These are phyloP conservation scores for Phoxinus phoxinus DNA, from an alignment of 2,113 vertebrate species.

Conservation along the genomic window DNA sequence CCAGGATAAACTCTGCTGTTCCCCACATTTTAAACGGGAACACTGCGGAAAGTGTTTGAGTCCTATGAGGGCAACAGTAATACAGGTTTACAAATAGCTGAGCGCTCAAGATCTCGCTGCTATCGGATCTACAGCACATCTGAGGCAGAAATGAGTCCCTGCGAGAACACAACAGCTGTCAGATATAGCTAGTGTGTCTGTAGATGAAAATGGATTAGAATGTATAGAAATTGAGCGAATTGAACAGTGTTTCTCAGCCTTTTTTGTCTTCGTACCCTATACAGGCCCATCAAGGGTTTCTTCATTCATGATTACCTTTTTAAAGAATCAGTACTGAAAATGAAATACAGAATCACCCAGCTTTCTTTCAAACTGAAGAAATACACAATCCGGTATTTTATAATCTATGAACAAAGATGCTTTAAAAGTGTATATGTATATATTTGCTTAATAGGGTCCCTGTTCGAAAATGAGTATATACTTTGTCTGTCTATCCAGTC, in stretches of 20 bases:
- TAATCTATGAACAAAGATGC: no score
- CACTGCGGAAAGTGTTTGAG: slow-evolving; percentile 35
- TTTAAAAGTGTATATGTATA: no score
- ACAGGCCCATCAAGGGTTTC: background rate
- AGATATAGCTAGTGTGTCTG: background rate
- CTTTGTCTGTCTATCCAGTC: no score
- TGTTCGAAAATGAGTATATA: background rate
- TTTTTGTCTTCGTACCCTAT: background rate
- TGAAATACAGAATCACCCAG: background rate
- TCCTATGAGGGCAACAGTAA: slow-evolving; percentile 25
- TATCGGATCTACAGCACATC: background rate
- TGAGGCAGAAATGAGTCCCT: background rate
- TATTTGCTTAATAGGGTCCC: no score
- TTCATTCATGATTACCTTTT: background rate
- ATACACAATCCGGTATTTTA: background rate
- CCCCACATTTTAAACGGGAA: slow-evolving; percentile 33
- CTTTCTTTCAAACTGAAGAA: background rate
- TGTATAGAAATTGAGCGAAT: background rate
- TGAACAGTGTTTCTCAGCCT: background rate
- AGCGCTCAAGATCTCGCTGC: background rate
- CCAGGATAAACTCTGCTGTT: slow-evolving; percentile 5
- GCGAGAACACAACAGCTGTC: background rate
- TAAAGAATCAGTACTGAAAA: background rate
- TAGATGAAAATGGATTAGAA: background rate
- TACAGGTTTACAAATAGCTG: slow-evolving; percentile 28